A percentile compares a stretch with the other conserved stretches of the same genome.
Evolutionary conservation across 2,888 invertebrate genomes (phyloP).

Genomic region (Limnephilus lunatus): DNA sequence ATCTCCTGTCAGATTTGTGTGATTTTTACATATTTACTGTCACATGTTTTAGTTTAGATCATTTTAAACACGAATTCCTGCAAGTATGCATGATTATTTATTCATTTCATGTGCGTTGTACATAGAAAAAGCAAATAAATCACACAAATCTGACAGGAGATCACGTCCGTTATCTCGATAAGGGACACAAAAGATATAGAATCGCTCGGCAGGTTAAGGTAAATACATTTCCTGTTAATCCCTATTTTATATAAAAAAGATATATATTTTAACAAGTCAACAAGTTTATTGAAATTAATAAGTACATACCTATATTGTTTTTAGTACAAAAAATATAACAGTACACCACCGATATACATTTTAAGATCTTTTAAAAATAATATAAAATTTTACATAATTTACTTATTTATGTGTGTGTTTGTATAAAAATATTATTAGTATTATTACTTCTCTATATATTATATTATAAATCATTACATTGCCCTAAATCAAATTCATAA

Average conservation of each 20-base stretch:
- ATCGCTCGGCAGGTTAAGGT: too few species aligned
- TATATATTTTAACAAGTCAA: background rate
- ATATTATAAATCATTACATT: background rate
- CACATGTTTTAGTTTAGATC: too few species aligned
- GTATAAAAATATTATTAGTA: background rate
- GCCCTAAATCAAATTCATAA: background rate
- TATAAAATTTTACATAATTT: background rate
- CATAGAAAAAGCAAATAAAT: too few species aligned
- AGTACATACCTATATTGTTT: background rate
- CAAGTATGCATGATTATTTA: too few species aligned
- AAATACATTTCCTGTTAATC: background rate
- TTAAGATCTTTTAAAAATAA: background rate
- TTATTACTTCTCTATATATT: background rate
- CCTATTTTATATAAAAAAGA: background rate
- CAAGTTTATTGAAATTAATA: background rate
- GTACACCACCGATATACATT: background rate
- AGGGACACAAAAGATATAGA: too few species aligned
- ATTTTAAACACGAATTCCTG: too few species aligned
- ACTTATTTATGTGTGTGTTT: background rate
- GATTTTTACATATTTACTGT: too few species aligned
- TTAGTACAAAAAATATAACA: background rate
- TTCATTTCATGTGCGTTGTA: too few species aligned
- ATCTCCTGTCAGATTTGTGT: too few species aligned
- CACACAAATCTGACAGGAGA: too few species aligned
- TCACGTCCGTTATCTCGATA: too few species aligned